Evolutionary conservation across 2,113 vertebrate genomes (phyloP).

Genomic region (Hypocryptadius cinnamomeus): DNA sequence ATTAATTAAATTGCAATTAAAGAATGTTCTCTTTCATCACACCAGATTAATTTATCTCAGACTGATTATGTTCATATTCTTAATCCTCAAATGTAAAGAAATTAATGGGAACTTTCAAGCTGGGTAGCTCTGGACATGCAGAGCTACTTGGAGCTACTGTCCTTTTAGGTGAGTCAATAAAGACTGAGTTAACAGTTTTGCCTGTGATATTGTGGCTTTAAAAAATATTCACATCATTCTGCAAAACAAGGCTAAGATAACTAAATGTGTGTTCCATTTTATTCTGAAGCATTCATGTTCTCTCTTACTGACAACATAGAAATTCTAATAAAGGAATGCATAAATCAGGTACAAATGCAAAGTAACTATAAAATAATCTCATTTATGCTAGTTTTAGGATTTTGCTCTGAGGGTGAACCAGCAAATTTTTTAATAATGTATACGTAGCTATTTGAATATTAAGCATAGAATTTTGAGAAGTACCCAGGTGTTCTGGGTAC

Average conservation of each 20-base stretch:
- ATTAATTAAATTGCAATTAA: constrained; percentile 20
- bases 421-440: neutral
- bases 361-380: neutral
- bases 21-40: neutral
- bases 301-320: neutral
- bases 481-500: neutral
- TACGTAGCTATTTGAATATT: neutral
- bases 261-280: neutral
- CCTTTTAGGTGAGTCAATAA: neutral
- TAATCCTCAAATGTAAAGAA: neutral
- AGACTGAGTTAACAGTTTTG: neutral
- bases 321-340: neutral
- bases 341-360: neutral
- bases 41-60: neutral
- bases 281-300: neutral
- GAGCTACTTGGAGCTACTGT: neutral
- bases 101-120: neutral
- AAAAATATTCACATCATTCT: neutral
- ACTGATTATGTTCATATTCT: neutral
- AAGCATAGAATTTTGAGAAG: neutral
- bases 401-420: neutral
- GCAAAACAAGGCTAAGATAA: neutral
- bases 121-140: neutral
- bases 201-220: neutral
- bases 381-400: neutral